Evolutionary conservation across 2,797 vertebrate genomes (phyloP).

Genomic region (Alectoris magna): DNA sequence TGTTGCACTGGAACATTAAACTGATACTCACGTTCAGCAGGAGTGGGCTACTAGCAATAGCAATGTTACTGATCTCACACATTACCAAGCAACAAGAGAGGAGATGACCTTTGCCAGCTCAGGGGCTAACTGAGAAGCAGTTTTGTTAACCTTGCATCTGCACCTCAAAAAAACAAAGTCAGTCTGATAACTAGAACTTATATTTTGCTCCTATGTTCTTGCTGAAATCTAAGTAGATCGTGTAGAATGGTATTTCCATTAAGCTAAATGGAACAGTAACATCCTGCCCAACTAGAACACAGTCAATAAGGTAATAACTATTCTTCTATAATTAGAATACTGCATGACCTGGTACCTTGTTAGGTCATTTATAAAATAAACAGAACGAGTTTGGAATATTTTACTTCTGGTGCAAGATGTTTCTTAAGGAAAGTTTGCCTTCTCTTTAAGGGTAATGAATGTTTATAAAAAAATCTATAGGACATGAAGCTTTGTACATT

Average conservation of each 20-base stretch:
- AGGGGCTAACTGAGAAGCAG: too few relatives aligned
- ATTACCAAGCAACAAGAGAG: not conserved
- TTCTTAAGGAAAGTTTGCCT: not conserved
- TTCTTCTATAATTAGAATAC: not conserved
- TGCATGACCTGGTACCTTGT: not conserved
- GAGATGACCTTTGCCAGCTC: not conserved
- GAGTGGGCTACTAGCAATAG: not conserved
- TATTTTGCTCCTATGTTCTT: not conserved
- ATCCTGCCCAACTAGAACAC: not conserved
- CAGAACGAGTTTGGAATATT: not conserved
- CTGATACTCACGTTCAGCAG: not conserved
- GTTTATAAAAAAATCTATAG: not conserved
- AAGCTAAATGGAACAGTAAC: not conserved
- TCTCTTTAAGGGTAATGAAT: not conserved
- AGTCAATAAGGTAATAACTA: not conserved
- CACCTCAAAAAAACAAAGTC: not conserved
- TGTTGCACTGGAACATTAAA: not conserved
- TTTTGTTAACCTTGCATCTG: not conserved
- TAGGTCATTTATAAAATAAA: not conserved
- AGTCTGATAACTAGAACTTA: not conserved
- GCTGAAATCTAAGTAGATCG: not conserved
- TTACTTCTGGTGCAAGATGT: not conserved
- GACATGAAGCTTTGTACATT: not conserved
- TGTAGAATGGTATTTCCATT: not conserved
- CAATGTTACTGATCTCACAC: not conserved